Percentiles rank a stretch among this genome's conserved stretches.
phyloP scores from a whole-genome alignment of 2,888 invertebrate species.

The Hirtodrosophila alboralis region DNA sequence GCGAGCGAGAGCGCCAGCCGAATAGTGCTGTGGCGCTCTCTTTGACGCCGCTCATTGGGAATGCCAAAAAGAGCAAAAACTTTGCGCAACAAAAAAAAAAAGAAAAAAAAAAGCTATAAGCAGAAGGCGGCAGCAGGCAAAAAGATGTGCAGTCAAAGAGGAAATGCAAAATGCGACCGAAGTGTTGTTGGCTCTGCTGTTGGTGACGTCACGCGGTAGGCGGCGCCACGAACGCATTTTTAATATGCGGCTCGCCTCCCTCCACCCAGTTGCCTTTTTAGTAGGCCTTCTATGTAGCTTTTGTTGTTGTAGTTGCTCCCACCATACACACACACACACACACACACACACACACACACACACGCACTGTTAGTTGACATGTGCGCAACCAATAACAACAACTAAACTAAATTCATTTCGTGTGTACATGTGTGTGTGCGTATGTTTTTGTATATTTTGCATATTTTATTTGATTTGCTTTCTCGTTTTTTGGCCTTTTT shows the following conservation, averaged over 20 bases:
- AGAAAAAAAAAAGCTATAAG: slow-evolving; percentile 24
- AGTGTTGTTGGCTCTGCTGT: slow-evolving; percentile 32
- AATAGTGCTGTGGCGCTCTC: slow-evolving; percentile 47
- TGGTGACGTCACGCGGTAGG: slow-evolving; percentile 75
- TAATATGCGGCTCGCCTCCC: slow-evolving; percentile 52
- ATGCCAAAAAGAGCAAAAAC: slow-evolving; percentile 55
- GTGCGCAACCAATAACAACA: slow-evolving; percentile 75
- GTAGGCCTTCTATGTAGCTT: slow-evolving; percentile 40
- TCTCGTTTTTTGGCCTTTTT: slow-evolving; percentile 66
- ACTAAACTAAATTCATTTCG: slow-evolving; percentile 62
- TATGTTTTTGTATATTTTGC: slow-evolving; percentile 75
- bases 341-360: slow-evolving; percentile 8
- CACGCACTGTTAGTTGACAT: slow-evolving; percentile 44
- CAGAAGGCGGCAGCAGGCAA: slow-evolving; percentile 53
- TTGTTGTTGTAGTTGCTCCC: slow-evolving; percentile 27
- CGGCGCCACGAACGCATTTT: slow-evolving; percentile 79
- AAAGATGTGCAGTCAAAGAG: slow-evolving; percentile 61
- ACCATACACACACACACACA: slow-evolving; percentile 20
- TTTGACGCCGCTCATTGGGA: slow-evolving; percentile 56
- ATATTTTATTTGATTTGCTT: slow-evolving; percentile 75
- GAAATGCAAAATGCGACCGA: slow-evolving; percentile 66
- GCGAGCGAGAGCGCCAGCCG: slow-evolving; percentile 36
- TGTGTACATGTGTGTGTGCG: slow-evolving; percentile 31
- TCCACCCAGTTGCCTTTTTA: slow-evolving; percentile 33
- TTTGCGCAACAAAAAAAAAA: slow-evolving; percentile 26